Evolutionary conservation across 2,113 vertebrate species (phyloP).

Genomic region (Odocoileus hemionus): DNA sequence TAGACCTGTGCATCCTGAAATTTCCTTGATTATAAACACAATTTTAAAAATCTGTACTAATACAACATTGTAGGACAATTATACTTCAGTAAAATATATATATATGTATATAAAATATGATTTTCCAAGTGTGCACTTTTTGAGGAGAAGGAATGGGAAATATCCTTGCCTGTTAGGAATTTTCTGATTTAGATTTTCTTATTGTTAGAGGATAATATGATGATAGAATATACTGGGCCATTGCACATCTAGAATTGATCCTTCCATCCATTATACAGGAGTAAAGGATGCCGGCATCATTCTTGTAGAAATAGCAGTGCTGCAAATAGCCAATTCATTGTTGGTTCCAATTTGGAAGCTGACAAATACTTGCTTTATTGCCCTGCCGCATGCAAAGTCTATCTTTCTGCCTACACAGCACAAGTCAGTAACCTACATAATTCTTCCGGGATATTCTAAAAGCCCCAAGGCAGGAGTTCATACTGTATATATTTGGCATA

Average conservation of each 20-base stretch:
- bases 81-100: background rate
- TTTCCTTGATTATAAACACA: background rate
- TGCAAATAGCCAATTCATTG: constrained; percentile 58
- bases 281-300: constrained; percentile 20
- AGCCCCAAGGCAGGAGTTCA: constrained; percentile 6
- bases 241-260: background rate
- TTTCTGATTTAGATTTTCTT: constrained; percentile 33
- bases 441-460: constrained; percentile 51
- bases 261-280: background rate
- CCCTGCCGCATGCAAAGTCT: constrained; percentile 48
- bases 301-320: constrained; percentile 24
- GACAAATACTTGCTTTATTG: constrained; percentile 67
- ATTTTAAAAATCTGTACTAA: background rate
- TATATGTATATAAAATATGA: background rate
- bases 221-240: background rate
- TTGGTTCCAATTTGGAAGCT: constrained; percentile 67
- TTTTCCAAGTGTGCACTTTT: background rate
- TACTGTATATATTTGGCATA: constrained; percentile 27
- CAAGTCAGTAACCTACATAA: constrained; percentile 42
- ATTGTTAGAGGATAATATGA: background rate
- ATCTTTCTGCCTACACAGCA: constrained; percentile 50
- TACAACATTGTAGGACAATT: background rate
- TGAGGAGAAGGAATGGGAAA: background rate
- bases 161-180: background rate
- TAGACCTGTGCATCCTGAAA: background rate